Conservation (phyloP, 1,140 invertebrate species). For the Caerostris extrusa region DNA sequence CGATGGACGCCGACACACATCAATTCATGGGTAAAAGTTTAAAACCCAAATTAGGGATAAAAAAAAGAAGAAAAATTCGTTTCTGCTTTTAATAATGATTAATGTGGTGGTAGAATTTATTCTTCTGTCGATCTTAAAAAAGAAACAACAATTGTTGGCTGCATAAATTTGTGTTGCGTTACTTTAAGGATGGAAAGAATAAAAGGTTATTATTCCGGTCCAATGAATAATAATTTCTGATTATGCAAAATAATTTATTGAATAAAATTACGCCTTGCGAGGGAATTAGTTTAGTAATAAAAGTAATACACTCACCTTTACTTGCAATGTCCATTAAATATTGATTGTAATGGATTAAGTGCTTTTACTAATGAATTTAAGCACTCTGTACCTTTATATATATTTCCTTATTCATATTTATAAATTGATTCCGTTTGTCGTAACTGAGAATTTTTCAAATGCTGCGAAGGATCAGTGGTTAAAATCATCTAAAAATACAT, state of each 20-base stretch:
- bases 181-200: background rate
- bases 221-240: slow-evolving; percentile 62
- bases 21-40: slow-evolving; percentile 50
- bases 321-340: background rate
- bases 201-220: slow-evolving; percentile 44
- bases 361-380: background rate
- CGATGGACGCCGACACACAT: background rate
- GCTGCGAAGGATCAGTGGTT: too few relatives aligned
- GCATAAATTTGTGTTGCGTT: slow-evolving; percentile 31
- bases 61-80: background rate
- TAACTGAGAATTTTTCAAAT: too few relatives aligned
- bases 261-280: slow-evolving; percentile 5
- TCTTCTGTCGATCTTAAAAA: slow-evolving; percentile 51
- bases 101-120: slow-evolving; percentile 54
- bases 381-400: background rate
- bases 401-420: too few relatives aligned
- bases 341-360: slow-evolving; percentile 51
- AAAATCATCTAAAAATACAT: too few relatives aligned
- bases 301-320: slow-evolving; percentile 19
- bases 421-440: too few relatives aligned
- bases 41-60: slow-evolving; percentile 30
- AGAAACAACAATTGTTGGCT: slow-evolving; percentile 36
- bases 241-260: slow-evolving; percentile 60
- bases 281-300: slow-evolving; percentile 48
- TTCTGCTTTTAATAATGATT: slow-evolving; percentile 52